Evolutionary conservation across 2,888 invertebrate species (phyloP), one percentile per base, ranked within the genome.

Genomic region (Acrobasis suavella): DNA sequence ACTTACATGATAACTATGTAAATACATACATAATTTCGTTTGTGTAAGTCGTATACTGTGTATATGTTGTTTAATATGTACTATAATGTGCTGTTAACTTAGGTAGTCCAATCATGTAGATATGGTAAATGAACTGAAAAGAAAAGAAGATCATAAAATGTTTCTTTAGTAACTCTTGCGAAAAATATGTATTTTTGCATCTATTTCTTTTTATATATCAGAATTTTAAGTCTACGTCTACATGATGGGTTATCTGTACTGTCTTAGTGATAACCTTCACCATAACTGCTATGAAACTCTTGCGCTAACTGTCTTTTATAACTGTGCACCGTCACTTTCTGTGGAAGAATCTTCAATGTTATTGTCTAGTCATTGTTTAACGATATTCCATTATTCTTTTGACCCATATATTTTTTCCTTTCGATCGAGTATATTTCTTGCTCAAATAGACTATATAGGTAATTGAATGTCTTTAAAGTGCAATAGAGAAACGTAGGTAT

Each of bases 211-310:
- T 14, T 51, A 22, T 52, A 5, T 14, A 14, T 32, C 10, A 12
- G 9, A 54, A 15, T 50, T 16, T 16, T 2, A 37, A 14, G 62
- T 38, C 39, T 42, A 58, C 17, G 62, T 38, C 39, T 42, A 58
- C 17, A 39, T 39, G 39, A n/a, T 51, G 39, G 37, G 16, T 50
- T 55, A 37, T 17, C 17, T 55, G 12, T 50, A 22, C 12, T 52
- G 46, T 32, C 39, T 8, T 32, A 39, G 50, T 62, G 2, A 46
- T 62, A 62, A 55, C 55, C 12, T 42, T 60, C 63, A 49, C 62
- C 38, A 50, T 62, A 60, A 38, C 58, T 16, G 60, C 60, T 60
- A 56, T 64, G 63, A 56, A 58, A 64, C 49, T 58, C 60, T 64
- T 60, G 60, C 59, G 60, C 64, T 59, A 42, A 39, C 58, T 52